Conservation (phyloP, 1,140 invertebrate genomes). For the Parapsyche elsis region DNA sequence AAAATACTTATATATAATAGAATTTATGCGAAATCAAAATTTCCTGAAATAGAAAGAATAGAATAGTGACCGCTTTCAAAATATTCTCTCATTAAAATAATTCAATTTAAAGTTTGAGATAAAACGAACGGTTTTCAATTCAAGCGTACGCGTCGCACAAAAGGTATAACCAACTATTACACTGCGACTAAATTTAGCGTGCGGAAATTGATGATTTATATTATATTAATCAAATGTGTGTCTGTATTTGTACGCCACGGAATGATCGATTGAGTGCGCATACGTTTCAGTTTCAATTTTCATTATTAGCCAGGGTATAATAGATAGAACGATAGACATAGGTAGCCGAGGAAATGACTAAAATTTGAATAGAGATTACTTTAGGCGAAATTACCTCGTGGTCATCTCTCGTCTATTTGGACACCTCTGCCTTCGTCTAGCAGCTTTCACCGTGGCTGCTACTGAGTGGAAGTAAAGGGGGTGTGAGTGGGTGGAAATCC, state of each 20-base stretch:
- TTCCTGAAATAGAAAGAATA: too few relatives aligned
- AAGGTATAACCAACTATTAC: too few relatives aligned
- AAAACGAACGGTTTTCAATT: too few relatives aligned
- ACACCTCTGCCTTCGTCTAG: not conserved
- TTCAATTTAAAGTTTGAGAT: too few relatives aligned
- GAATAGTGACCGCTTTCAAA: too few relatives aligned
- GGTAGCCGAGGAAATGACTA: constrained; percentile 6
- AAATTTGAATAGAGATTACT: constrained; percentile 44
- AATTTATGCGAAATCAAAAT: too few relatives aligned
- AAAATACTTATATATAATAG: too few relatives aligned
- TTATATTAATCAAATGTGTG: not conserved
- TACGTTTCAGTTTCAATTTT: constrained; percentile 31
- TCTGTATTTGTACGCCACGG: not conserved
- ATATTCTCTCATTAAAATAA: too few relatives aligned
- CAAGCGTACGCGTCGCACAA: too few relatives aligned
- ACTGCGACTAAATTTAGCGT: too few relatives aligned
- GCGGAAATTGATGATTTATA: not conserved
- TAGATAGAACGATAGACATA: too few relatives aligned
- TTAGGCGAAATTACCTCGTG: constrained; percentile 5
- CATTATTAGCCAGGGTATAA: constrained; percentile 5
- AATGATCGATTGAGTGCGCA: not conserved
- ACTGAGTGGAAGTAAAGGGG: not conserved
- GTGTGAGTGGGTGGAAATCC: not conserved
- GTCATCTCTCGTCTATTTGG: constrained; percentile 26
- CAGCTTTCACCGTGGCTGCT: not conserved